Evolutionary conservation across 1,140 invertebrate species (phyloP).

Genomic region (Babylonia areolata): DNA sequence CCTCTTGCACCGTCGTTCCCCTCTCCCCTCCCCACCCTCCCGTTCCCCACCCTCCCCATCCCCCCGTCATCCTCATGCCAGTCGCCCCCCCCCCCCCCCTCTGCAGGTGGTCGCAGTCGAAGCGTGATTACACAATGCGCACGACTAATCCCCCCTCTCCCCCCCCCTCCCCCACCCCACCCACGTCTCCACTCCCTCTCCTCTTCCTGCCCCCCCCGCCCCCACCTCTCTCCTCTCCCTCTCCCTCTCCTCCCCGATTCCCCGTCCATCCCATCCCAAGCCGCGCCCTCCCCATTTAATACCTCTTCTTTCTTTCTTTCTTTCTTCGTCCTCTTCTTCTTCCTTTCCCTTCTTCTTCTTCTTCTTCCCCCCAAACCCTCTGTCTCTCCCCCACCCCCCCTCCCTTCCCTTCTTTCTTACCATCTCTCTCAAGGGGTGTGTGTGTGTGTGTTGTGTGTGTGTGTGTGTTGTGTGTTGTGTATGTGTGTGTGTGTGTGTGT

Average conservation of each 20-base stretch:
- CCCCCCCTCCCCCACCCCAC: neutral
- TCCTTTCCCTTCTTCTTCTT: too few relatives aligned
- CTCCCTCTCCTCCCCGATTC: too few relatives aligned
- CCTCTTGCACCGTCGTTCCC: neutral
- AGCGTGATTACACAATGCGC: slow-evolving; percentile 17
- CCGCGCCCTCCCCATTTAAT: neutral
- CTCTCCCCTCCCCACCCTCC: neutral
- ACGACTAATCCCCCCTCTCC: neutral
- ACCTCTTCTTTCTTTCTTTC: too few relatives aligned
- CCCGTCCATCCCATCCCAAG: neutral
- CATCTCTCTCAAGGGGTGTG: too few relatives aligned
- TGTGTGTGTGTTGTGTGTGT: too few relatives aligned
- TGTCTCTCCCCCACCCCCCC: too few relatives aligned
- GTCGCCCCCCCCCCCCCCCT: neutral
- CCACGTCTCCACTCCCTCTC: neutral
- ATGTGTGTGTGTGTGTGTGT: too few relatives aligned
- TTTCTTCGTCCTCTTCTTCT: neutral
- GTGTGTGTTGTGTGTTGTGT: too few relatives aligned
- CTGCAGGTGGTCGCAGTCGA: slow-evolving; percentile 18
- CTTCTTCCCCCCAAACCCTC: too few relatives aligned
- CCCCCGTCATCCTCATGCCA: neutral
- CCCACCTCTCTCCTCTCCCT: too few relatives aligned
- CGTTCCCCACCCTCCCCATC: neutral
- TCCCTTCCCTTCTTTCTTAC: too few relatives aligned
- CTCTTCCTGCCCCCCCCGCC: too few relatives aligned